These are phyloP conservation scores for Oryzias sinensis DNA, from an alignment of 2,797 vertebrate species.

Conservation along the genomic window DNA sequence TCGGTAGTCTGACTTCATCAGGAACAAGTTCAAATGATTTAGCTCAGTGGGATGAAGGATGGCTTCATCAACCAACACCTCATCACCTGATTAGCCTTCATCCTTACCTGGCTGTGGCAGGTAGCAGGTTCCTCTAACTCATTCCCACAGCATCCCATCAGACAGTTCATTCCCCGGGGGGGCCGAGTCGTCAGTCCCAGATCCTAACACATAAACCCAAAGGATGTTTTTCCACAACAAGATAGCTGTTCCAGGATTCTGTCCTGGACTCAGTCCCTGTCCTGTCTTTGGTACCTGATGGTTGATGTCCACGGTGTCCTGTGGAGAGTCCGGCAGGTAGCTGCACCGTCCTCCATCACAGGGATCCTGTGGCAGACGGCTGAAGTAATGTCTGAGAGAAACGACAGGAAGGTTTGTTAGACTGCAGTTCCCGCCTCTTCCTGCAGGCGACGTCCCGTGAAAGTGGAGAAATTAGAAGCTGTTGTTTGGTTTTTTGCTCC, in stretches of 20 bases:
- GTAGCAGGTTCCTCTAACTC: conserved; percentile 73
- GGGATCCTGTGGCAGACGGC: conserved; percentile 74
- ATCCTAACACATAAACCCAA: conserved; percentile 53
- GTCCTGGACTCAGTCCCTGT: neutral
- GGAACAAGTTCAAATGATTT: too few species aligned
- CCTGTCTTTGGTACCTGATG: conserved; percentile 58
- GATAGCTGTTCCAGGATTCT: too few species aligned
- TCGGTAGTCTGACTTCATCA: too few species aligned
- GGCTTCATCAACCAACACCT: too few species aligned
- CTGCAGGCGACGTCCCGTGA: too few species aligned
- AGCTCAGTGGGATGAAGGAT: too few species aligned
- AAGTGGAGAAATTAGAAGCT: too few species aligned
- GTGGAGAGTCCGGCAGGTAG: conserved; percentile 72
- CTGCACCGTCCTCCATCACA: conserved; percentile 70
- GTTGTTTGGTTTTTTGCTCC: neutral
- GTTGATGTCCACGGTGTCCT: conserved; percentile 71
- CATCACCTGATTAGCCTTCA: too few species aligned
- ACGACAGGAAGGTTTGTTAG: conserved; percentile 9
- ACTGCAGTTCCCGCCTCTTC: too few species aligned
- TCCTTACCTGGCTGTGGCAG: conserved; percentile 75
- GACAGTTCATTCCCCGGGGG: conserved; percentile 70
- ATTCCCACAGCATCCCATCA: conserved; percentile 77
- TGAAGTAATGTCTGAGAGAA: conserved; percentile 67
- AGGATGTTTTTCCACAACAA: too few species aligned
- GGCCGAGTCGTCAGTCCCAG: conserved; percentile 54